Base-by-base conservation (phyloP, 2,888 invertebrate genomes). In the Lithodes maja region DNA sequence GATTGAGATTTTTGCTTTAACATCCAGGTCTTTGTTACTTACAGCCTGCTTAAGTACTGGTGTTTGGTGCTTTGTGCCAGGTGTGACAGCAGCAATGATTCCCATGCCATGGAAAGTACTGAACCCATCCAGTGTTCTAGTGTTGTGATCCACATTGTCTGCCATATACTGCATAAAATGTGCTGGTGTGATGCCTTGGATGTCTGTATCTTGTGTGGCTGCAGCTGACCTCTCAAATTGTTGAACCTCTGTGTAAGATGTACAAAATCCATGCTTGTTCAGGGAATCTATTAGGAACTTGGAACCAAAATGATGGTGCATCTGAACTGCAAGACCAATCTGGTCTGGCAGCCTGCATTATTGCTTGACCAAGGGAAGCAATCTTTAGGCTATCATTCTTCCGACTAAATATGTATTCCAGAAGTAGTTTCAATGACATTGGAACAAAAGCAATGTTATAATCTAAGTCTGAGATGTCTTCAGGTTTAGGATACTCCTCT, bases 1-100 rank as follows among this genome's bases (percentile, higher is more conserved):
- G n/a, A n/a, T n/a, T n/a, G n/a, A n/a, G 2, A 80, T 80, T 52
- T 80, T 80, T 80, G 80, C 80, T 80, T 80, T 49, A 80, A 80
- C 52, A 80, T 1, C 80, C 2, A 53, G 53, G 80, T 53, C 80
- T 80, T 80, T 80, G 53, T 12, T 52, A 80, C 80, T 80, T 53
- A 53, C 80, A 80, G 52, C 53, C 80, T 80, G 12, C 1, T 80
- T 80, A n/a, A n/a, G n/a, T n/a, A n/a, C n/a, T n/a, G n/a, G n/a
- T n/a, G n/a, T n/a, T n/a, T n/a, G n/a, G n/a, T 80, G 54, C 53
- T 53, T 80, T 1, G 52, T 80, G 49, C 79, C 49, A 79, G 79
- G 52, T 79, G 53, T 79, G 79, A 79, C 33, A 50, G 79, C 79
- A 80, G 54, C 80, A 2, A 80, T 49, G 49, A 80, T 80, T 80